These are phyloP conservation scores for Drosophila subquinaria DNA, from an alignment of 2,888 invertebrate genomes.

Conservation along the genomic window DNA sequence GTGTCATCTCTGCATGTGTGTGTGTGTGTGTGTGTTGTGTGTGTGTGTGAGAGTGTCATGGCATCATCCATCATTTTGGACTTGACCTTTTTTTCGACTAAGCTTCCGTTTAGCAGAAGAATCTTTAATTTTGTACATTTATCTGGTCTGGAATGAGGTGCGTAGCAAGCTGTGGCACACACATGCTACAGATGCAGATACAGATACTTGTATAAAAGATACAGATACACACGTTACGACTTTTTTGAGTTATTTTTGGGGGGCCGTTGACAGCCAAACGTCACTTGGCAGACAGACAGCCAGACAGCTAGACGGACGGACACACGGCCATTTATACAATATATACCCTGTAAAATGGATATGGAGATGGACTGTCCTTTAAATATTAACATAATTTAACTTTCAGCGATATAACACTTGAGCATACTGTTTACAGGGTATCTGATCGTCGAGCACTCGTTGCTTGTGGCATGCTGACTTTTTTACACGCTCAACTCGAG, in stretches of 20 bases:
- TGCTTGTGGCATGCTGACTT: not conserved
- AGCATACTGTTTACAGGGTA: constrained; percentile 4
- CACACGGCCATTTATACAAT: not conserved
- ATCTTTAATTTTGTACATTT: constrained; percentile 80
- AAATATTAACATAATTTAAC: not conserved
- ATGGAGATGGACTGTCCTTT: not conserved
- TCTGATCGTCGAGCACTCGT: not conserved
- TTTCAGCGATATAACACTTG: not conserved
- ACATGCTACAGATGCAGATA: constrained; percentile 53
- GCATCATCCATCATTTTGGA: constrained; percentile 86
- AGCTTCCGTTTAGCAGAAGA: constrained; percentile 78
- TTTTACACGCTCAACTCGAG: constrained; percentile 22
- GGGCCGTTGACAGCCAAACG: constrained; percentile 73
- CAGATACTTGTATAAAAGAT: constrained; percentile 31
- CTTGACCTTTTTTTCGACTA: constrained; percentile 85
- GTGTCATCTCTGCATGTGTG: constrained; percentile 47
- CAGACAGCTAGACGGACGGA: constrained; percentile 4
- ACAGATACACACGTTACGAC: constrained; percentile 49
- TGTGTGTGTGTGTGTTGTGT: constrained; percentile 44
- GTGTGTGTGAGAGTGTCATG: constrained; percentile 64
- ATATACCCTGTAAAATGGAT: constrained; percentile 2
- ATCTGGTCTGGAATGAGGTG: constrained; percentile 60
- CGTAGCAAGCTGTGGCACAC: constrained; percentile 46
- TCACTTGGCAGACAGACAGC: constrained; percentile 53
- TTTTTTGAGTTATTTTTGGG: constrained; percentile 57